Evolutionary conservation across 2,888 invertebrate genomes (phyloP).

Genomic region (Thalpophila matura): DNA sequence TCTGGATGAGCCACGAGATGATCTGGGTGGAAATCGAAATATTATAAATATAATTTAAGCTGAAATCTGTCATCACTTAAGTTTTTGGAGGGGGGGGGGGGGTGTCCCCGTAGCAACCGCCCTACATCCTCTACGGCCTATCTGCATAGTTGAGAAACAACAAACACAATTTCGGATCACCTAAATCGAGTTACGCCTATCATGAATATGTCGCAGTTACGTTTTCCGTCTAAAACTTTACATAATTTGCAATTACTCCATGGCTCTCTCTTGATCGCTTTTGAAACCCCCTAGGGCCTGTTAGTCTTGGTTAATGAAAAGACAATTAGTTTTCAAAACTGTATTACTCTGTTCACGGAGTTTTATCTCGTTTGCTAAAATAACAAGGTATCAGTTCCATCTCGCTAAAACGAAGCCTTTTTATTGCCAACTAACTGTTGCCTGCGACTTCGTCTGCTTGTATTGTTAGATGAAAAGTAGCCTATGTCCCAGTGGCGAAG

Average conservation of each 20-base stretch:
- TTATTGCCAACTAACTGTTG: too few relatives aligned
- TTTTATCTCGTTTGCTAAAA: conserved; percentile 18
- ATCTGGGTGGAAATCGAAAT: too few relatives aligned
- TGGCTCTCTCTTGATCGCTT: conserved; percentile 23
- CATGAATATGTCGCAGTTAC: conserved; percentile 11
- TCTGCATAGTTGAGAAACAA: too few relatives aligned
- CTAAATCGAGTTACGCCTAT: conserved; percentile 1
- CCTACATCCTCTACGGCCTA: too few relatives aligned
- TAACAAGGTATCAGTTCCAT: conserved; percentile 10
- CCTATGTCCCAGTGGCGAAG: too few relatives aligned
- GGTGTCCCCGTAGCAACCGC: too few relatives aligned
- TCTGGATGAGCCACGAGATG: too few relatives aligned
- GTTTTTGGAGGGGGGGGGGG: too few relatives aligned
- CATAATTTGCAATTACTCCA: conserved; percentile 34
- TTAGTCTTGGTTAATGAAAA: conserved; percentile 41
- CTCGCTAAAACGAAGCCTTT: background rate
- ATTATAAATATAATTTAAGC: too few relatives aligned
- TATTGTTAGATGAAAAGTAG: too few relatives aligned
- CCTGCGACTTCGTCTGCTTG: too few relatives aligned
- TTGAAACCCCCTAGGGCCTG: conserved; percentile 14
- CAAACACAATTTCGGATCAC: background rate
- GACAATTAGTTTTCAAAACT: conserved; percentile 53
- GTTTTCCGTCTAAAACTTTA: conserved; percentile 18
- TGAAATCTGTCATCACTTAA: too few relatives aligned
- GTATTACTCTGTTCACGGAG: conserved; percentile 11